These are phyloP conservation scores for Iphiclides podalirius DNA, from an alignment of 2,888 invertebrate genomes.

Conservation along the genomic window DNA sequence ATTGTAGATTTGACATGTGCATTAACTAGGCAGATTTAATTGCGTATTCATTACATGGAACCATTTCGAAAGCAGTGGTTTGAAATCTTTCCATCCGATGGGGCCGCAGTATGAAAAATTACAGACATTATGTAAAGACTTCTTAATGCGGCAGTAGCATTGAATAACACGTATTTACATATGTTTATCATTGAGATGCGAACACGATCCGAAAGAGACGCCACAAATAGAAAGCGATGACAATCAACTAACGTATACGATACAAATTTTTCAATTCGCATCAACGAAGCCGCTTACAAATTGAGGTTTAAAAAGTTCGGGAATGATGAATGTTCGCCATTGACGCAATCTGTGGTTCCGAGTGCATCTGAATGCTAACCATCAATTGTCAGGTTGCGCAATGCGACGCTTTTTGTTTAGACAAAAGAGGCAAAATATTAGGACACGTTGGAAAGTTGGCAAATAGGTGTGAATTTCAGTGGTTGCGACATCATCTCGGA, in stretches of 20 bases:
- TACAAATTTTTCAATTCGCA: not conserved
- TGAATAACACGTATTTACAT: slow-evolving; percentile 21
- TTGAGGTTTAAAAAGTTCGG: too few species aligned
- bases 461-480: slow-evolving; percentile 17
- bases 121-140: not conserved
- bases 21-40: too few species aligned
- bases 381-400: slow-evolving; percentile 10
- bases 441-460: slow-evolving; percentile 15
- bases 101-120: too few species aligned
- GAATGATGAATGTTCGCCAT: too few species aligned
- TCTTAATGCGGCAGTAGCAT: slow-evolving; percentile 12
- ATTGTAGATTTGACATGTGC: too few species aligned
- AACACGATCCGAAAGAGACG: slow-evolving; percentile 8
- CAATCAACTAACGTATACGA: slow-evolving; percentile 4
- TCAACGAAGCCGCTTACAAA: too few species aligned
- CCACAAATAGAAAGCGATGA: slow-evolving; percentile 20
- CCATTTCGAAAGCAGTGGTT: too few species aligned
- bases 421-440: slow-evolving; percentile 9
- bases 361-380: not conserved
- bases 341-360: too few species aligned
- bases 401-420: slow-evolving; percentile 5
- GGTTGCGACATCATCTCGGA: slow-evolving; percentile 3
- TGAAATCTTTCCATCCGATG: too few species aligned
- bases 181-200: slow-evolving; percentile 4
- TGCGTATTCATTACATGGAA: too few species aligned